Evolutionary conservation across 2,797 vertebrate species (phyloP), one percentile per base, ranked within the genome.

Genomic region (Phataginus tetradactyla): DNA sequence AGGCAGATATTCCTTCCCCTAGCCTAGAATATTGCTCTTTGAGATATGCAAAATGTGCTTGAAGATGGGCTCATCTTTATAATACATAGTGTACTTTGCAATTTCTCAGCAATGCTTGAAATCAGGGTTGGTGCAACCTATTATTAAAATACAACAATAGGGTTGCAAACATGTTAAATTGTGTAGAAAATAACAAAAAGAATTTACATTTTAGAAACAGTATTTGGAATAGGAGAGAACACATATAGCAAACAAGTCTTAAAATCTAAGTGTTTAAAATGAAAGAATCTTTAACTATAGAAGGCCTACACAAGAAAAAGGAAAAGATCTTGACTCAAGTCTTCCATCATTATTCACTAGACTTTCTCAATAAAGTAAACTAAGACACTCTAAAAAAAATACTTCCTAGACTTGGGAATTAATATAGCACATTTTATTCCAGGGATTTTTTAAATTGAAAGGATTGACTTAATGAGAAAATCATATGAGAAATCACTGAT

Each of bases 41-140:
- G 37, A n/a, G 17, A 75, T 72, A 83, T 61, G 34, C 42, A 80
- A 92, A 95, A 90, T 92, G 39, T 86, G 25, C n/a, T 94, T 80
- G 39, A 77, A 49, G 27, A 51, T n/a, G n/a, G 32, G 1, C 27
- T 92, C 8, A 83, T 87, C 34, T 93, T 93, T 45, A 21, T 72
- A n/a, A 68, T 59, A 51, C 10, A 59, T 51, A 45, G 9, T 45
- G 45, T 45, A 59, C 13, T 93, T 90, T 55, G 5, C 32, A 84
- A 72, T 90, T 87, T 94, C 49, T 39, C 23, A 91, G 42, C 7
- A 86, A 74, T 80, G 7, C 20, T 75, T 89, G 42, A 95, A 61
- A 45, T 69, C 17, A 59, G 23, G 11, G 9, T 18, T 79, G 17
- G 14, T 21, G 25, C 6, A 94, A 68, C 23, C 25, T 87, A 25